Evolutionary conservation across 2,797 vertebrate species (phyloP).

Genomic region (Gorsachius magnificus): DNA sequence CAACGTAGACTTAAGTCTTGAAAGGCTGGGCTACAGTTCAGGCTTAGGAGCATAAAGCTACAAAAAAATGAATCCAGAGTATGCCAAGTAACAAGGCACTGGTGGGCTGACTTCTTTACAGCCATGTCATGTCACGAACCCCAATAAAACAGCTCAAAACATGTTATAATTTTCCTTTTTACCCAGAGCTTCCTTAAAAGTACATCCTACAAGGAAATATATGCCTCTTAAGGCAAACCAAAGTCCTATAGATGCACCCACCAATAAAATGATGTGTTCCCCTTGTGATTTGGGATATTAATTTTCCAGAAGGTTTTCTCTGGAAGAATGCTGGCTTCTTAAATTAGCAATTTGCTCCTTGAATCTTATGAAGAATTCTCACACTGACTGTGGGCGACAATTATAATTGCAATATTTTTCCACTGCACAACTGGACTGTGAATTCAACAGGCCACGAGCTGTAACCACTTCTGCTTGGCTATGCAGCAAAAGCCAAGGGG

Average conservation of each 20-base stretch:
- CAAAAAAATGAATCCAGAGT: background rate
- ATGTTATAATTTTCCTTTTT: background rate
- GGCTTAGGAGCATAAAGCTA: background rate
- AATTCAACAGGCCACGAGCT: background rate
- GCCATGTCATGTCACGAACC: background rate
- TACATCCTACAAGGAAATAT: background rate
- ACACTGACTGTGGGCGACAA: background rate
- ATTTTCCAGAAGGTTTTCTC: background rate
- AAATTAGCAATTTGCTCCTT: slow-evolving; percentile 8
- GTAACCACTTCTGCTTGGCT: background rate
- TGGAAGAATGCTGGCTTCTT: background rate
- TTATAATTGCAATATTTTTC: background rate
- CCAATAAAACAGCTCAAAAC: background rate
- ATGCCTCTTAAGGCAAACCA: background rate
- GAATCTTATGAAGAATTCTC: background rate
- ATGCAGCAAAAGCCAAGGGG: background rate
- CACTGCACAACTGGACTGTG: background rate
- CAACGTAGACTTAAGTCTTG: background rate
- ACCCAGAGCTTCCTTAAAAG: background rate
- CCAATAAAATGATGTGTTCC: background rate
- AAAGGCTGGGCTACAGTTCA: background rate
- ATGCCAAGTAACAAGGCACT: background rate
- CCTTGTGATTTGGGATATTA: background rate
- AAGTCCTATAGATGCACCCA: background rate
- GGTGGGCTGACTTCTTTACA: background rate